Evolutionary conservation across 2,888 invertebrate genomes (phyloP), one percentile per base, ranked within the genome.

Genomic region (Hyalella azteca): DNA sequence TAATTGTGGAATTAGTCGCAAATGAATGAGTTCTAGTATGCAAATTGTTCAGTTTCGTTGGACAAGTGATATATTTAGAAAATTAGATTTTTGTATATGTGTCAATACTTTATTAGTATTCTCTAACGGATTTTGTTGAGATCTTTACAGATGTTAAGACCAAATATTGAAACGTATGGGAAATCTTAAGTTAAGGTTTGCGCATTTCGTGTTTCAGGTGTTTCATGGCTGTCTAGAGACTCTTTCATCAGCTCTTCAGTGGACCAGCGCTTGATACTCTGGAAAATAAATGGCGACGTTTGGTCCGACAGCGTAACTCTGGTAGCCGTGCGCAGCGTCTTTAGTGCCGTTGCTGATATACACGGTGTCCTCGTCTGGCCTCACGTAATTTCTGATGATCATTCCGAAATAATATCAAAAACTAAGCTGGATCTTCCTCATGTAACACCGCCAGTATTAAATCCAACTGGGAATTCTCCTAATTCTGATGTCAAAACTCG

Each of bases 261-360:
- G 66, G 66, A 36, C 39, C 66, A 66, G 66, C 66, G 36, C 0
- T 19, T 66, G 66, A 39, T 66, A 39, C 66, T 66, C 7, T 66
- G 66, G 66, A 32, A 29, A 7, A 32, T 66, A 5, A 4, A 13
- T 19, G 66, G 36, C 13, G 36, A 0, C 3, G 2, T 29, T 26
- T 15, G 4, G 11, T 32, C 66, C 29, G 66, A 19, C 66, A 3
- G 66, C 36, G 29, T 15, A 19, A 19, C 15, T 36, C 36, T 66
- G 15, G 36, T 36, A 39, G 36, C 66, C 0, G 13, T 29, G 2
- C 22, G 66, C 7, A 66, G 66, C 66, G 32, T 66, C 19, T 66
- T 36, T 36, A 66, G 66, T 19, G 66, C 36, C 32, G 66, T 66
- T n/a, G 66, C 66, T 7, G 66, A 66, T 19, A 36, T 66, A 19